These are phyloP conservation scores for Tyria jacobaeae DNA, from an alignment of 2,888 invertebrate species.

Conservation along the genomic window DNA sequence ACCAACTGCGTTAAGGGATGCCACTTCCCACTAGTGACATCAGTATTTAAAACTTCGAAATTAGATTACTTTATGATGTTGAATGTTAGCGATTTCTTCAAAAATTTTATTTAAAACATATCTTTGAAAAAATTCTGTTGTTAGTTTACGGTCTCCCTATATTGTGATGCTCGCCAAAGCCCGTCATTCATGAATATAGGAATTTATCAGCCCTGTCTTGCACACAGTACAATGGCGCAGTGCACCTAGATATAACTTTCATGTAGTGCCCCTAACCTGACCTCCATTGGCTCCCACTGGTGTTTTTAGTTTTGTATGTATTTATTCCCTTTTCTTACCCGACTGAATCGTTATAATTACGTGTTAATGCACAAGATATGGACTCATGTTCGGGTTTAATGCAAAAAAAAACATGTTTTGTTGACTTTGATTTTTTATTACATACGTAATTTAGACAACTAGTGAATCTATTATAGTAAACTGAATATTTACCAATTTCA, in stretches of 20 bases:
- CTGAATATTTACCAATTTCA: no score
- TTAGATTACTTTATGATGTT: neutral
- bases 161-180: neutral
- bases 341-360: neutral
- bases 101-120: neutral
- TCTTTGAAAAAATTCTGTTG: neutral
- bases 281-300: constrained; percentile 30
- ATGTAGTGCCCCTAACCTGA: constrained; percentile 43
- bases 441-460: no score
- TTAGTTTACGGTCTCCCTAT: no score
- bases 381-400: no score
- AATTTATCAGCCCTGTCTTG: constrained; percentile 28
- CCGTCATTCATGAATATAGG: neutral
- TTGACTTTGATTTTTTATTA: no score
- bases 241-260: constrained; percentile 39
- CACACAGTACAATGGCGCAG: constrained; percentile 32
- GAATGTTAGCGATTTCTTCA: neutral
- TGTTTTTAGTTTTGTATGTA: constrained; percentile 8
- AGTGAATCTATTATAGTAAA: no score
- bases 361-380: neutral
- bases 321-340: neutral
- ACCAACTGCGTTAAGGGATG: constrained; percentile 46
- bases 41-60: no score
- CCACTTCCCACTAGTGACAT: neutral
- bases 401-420: no score